These are phyloP conservation scores for Bubo bubo DNA, from an alignment of 2,113 vertebrate species.

Conservation along the genomic window DNA sequence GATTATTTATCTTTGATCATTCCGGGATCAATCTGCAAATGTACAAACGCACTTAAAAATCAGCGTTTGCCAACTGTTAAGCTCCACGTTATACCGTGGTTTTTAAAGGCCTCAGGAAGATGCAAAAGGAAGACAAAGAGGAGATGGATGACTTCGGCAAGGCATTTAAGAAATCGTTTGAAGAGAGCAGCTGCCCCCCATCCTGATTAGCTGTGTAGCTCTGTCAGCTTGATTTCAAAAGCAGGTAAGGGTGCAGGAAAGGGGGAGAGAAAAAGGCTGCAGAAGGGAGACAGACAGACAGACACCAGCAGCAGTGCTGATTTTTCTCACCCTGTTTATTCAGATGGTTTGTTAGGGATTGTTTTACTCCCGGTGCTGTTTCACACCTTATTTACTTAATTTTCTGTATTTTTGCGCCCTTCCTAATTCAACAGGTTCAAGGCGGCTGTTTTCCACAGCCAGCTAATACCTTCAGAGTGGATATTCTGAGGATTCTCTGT, in stretches of 20 bases:
- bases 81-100: neutral
- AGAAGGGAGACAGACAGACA: neutral
- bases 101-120: conserved; percentile 38
- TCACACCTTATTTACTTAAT: neutral
- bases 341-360: neutral
- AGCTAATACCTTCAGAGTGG: neutral
- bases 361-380: neutral
- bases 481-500: conserved; percentile 47
- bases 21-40: conserved; percentile 49
- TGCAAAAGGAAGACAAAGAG: neutral
- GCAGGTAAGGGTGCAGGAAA: neutral
- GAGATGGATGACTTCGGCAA: neutral
- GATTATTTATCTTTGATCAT: conserved; percentile 65
- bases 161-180: conserved; percentile 25
- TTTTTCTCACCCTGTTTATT: neutral
- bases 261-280: neutral
- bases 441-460: neutral
- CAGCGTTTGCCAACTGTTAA: conserved; percentile 50
- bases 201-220: conserved; percentile 20
- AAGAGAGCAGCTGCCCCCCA: conserved; percentile 41
- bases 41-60: conserved; percentile 47
- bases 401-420: neutral
- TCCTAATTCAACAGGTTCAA: conserved; percentile 24
- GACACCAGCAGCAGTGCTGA: neutral
- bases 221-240: conserved; percentile 30